A percentile compares a stretch with the other conserved stretches of the same genome.
Evolutionary conservation across 1,140 invertebrate genomes (phyloP).

Genomic region (Steinernema khuongi): DNA sequence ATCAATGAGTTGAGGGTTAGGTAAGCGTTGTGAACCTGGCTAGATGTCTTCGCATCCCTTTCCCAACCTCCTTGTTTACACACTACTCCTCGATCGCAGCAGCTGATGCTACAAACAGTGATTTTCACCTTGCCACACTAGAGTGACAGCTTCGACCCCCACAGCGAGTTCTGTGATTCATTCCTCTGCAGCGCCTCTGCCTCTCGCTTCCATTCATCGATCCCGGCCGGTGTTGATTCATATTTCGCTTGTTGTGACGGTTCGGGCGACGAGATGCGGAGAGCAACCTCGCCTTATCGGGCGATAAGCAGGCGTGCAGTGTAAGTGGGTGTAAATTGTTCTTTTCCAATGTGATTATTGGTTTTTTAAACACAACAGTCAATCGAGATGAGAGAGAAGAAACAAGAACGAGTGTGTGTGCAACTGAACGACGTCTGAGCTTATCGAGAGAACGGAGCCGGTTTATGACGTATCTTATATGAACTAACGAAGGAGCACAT

Average conservation of each 20-base stretch:
- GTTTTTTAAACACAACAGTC: not conserved
- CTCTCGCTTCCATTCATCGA: not conserved
- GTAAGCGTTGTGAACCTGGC: not conserved
- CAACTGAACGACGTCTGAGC: constrained; percentile 22
- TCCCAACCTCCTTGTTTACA: not conserved
- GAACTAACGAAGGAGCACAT: constrained; percentile 2
- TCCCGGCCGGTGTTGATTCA: constrained; percentile 10
- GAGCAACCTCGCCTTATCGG: not conserved
- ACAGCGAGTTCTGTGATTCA: not conserved
- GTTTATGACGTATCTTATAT: constrained; percentile 16
- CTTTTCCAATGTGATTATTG: not conserved
- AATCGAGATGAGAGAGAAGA: not conserved
- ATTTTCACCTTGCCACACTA: constrained; percentile 10
- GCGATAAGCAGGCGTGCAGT: not conserved
- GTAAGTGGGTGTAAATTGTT: too few species aligned
- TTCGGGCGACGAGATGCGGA: not conserved
- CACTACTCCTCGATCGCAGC: not conserved
- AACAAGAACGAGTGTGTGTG: constrained; percentile 8
- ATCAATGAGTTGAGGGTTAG: not conserved
- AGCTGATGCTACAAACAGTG: constrained; percentile 12
- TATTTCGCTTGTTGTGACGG: not conserved
- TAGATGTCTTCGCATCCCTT: not conserved
- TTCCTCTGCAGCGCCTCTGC: not conserved
- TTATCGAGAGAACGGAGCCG: constrained; percentile 13
- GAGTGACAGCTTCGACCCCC: not conserved